Conservation (phyloP, 2,113 vertebrate species). For the Pelmatolapia mariae region DNA sequence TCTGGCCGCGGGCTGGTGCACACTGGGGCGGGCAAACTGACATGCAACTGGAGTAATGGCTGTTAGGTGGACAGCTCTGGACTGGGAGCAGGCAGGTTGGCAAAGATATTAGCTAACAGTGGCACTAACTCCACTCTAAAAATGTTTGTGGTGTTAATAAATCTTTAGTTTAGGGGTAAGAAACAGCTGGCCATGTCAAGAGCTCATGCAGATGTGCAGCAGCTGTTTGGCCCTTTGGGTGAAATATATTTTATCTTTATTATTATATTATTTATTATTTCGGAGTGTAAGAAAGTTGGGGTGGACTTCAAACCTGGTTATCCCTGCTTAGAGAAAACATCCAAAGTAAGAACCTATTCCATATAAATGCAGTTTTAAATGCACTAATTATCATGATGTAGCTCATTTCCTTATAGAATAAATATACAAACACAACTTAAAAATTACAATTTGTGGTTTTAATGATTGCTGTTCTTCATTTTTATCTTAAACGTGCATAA, state of each 20-base stretch:
- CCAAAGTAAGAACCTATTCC: not conserved
- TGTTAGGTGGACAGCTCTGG: conserved; percentile 88
- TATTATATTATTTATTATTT: not conserved
- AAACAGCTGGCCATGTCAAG: not conserved
- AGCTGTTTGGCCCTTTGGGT: not conserved
- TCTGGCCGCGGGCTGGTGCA: conserved; percentile 86
- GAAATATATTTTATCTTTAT: rapidly evolving
- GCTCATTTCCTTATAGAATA: not conserved
- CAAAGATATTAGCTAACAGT: not conserved
- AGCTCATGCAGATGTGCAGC: not conserved
- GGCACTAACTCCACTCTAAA: not conserved
- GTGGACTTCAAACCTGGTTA: not conserved
- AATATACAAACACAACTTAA: too few species aligned
- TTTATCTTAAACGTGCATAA: not conserved
- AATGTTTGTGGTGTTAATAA: not conserved
- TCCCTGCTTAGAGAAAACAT: not conserved
- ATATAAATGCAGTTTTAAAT: not conserved
- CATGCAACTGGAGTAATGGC: conserved; percentile 92
- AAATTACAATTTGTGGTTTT: rapidly evolving
- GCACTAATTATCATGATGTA: not conserved
- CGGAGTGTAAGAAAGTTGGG: not conserved
- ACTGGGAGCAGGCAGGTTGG: conserved; percentile 63
- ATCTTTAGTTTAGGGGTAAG: not conserved
- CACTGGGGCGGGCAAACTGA: conserved; percentile 92
- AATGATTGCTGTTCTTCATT: not conserved